Percentiles rank a stretch among this genome's conserved stretches.
These are phyloP conservation scores for Hippasteria phrygiana DNA, from an alignment of 53 echinoderm and acorn worm genomes.

Conservation along the genomic window DNA sequence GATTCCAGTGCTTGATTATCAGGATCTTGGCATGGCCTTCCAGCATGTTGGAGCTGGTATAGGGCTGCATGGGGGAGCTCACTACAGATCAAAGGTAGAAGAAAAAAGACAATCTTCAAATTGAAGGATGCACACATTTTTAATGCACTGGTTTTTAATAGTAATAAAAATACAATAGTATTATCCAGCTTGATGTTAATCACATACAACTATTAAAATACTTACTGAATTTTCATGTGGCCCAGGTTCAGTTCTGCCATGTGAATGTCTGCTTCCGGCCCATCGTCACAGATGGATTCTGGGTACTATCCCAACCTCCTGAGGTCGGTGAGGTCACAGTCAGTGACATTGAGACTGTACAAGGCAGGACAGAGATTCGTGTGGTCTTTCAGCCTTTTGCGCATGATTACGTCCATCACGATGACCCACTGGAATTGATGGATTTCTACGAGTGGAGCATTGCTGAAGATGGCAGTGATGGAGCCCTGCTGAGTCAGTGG, in stretches of 20 bases:
- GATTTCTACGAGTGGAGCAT: slow-evolving; percentile 69
- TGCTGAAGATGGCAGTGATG: slow-evolving; percentile 30
- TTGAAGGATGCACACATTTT: no score
- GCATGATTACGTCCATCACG: slow-evolving; percentile 34
- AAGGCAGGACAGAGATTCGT: slow-evolving; percentile 8
- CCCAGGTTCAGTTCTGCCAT: slow-evolving; percentile 54
- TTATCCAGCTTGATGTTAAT: no score
- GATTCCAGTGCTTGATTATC: slow-evolving; percentile 13
- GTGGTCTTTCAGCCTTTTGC: slow-evolving; percentile 53
- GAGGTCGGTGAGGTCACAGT: slow-evolving; percentile 21
- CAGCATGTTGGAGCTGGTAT: slow-evolving; percentile 3
- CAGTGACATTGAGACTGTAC: neutral
- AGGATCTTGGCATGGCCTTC: slow-evolving; percentile 54
- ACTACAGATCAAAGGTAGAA: slow-evolving; percentile 56
- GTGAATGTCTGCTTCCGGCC: slow-evolving; percentile 65
- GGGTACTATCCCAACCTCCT: slow-evolving; percentile 65
- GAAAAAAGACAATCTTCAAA: no score
- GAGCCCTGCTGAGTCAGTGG: slow-evolving; percentile 45
- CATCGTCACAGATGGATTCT: slow-evolving; percentile 61
- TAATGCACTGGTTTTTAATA: no score
- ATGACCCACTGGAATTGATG: slow-evolving; percentile 37
- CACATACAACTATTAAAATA: no score
- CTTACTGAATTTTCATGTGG: no score
- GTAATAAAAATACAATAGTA: no score
- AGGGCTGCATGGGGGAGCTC: slow-evolving; percentile 26